Percentiles rank a stretch among this genome's conserved stretches.
phyloP scores from a whole-genome alignment of 2,888 invertebrate species.

The Drosophila atripex region DNA sequence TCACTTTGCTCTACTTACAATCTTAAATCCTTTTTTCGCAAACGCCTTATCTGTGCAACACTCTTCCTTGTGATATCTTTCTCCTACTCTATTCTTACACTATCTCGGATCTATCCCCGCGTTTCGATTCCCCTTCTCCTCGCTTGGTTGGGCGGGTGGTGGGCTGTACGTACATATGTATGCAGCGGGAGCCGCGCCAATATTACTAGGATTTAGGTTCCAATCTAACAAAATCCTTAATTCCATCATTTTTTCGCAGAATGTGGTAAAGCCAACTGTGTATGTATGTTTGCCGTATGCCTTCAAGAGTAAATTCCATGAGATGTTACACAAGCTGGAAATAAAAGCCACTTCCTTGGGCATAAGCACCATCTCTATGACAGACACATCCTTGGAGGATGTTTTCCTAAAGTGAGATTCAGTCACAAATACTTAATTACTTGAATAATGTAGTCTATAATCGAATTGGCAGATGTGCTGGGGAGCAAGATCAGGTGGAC shows the following conservation, averaged over 20 bases:
- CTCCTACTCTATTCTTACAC: too few species aligned
- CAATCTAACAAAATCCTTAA: background rate
- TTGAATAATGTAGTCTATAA: background rate
- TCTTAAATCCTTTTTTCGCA: too few species aligned
- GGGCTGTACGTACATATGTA: too few species aligned
- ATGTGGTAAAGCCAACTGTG: slow-evolving; percentile 80
- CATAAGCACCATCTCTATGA: slow-evolving; percentile 91
- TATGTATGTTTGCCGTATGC: slow-evolving; percentile 85
- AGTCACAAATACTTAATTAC: background rate
- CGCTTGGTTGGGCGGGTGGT: too few species aligned
- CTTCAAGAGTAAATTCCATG: slow-evolving; percentile 85
- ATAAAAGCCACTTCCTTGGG: slow-evolving; percentile 85
- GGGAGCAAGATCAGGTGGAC: slow-evolving; percentile 77
- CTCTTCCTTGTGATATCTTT: too few species aligned
- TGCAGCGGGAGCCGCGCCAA: too few species aligned
- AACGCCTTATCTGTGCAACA: too few species aligned
- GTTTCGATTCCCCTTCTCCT: too few species aligned
- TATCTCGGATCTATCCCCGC: too few species aligned
- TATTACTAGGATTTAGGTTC: background rate
- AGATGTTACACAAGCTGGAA: slow-evolving; percentile 88
- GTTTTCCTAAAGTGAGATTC: slow-evolving; percentile 91
- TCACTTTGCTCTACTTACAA: too few species aligned
- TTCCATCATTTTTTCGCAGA: slow-evolving; percentile 54
- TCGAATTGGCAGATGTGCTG: slow-evolving; percentile 69
- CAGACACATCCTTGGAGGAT: slow-evolving; percentile 95